A percentile compares a stretch with the other conserved stretches of the same genome.
Conservation (phyloP, 2,888 invertebrate genomes). For the Lithophane ornitopus region DNA sequence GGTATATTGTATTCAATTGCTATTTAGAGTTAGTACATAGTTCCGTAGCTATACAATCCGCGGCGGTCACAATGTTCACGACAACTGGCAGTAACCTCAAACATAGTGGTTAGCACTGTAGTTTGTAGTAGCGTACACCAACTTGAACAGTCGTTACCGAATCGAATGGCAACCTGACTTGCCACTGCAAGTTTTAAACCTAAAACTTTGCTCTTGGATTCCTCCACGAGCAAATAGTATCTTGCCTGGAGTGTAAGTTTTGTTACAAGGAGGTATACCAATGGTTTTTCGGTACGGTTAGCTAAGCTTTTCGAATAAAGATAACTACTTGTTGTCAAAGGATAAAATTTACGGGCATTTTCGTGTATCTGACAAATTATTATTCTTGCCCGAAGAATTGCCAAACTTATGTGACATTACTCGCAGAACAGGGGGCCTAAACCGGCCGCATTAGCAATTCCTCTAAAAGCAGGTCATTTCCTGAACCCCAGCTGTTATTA, state of each 20-base stretch:
- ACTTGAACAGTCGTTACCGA: conserved; percentile 32
- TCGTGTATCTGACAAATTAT: not conserved
- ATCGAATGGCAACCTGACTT: conserved; percentile 38
- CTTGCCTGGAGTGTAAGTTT: conserved; percentile 28
- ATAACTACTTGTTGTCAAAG: not conserved
- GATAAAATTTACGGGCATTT: not conserved
- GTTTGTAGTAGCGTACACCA: not conserved
- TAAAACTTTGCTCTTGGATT: conserved; percentile 51
- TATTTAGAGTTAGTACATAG: too few species aligned
- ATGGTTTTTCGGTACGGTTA: not conserved
- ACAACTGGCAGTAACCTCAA: conserved; percentile 29
- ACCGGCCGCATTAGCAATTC: too few species aligned
- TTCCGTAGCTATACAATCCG: not conserved
- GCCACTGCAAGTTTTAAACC: conserved; percentile 38
- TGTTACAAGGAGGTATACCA: not conserved
- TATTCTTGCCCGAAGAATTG: too few species aligned
- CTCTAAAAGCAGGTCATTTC: too few species aligned
- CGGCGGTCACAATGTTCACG: conserved; percentile 7
- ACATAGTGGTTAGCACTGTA: conserved; percentile 4
- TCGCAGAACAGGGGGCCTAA: too few species aligned
- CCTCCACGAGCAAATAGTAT: conserved; percentile 40
- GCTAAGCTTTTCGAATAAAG: not conserved
- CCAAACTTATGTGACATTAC: too few species aligned
- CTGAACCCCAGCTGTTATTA: too few species aligned
- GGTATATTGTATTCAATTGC: too few species aligned